phyloP scores from a whole-genome alignment of 2,113 vertebrate genomes.

The Salminus brasiliensis region DNA sequence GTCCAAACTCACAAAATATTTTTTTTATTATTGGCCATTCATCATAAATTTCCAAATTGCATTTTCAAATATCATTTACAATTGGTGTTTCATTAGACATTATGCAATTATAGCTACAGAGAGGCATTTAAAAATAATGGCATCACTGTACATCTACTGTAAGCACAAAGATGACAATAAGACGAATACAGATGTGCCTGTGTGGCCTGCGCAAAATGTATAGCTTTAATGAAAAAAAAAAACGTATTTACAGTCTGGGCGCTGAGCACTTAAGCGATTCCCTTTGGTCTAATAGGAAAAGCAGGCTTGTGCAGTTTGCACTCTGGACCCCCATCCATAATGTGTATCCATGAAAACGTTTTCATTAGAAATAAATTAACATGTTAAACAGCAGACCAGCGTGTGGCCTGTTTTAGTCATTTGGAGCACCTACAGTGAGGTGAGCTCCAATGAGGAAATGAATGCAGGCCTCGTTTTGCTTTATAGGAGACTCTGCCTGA shows the following conservation, averaged over 20 bases:
- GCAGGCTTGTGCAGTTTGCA: background rate
- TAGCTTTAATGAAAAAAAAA: conserved; percentile 18
- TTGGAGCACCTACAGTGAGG: background rate
- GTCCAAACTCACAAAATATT: too few species aligned
- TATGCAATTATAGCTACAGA: background rate
- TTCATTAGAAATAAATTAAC: conserved; percentile 42
- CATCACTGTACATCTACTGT: background rate
- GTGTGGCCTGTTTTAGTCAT: conserved; percentile 35
- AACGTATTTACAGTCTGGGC: conserved; percentile 22
- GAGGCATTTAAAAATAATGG: background rate
- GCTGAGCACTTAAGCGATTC: background rate
- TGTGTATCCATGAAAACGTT: background rate
- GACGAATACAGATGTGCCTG: background rate
- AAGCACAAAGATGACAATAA: background rate
- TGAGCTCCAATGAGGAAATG: conserved; percentile 23
- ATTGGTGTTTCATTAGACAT: too few species aligned
- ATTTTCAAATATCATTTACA: too few species aligned
- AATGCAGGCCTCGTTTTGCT: conserved; percentile 12
- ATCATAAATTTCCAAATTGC: too few species aligned
- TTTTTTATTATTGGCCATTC: too few species aligned
- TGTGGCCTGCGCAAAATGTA: background rate
- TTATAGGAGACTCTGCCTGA: background rate
- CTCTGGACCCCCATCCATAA: background rate
- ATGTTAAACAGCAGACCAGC: conserved; percentile 24
- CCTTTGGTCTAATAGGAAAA: background rate